A percentile compares a stretch with the other conserved stretches of the same genome.
phyloP scores from a whole-genome alignment of 2,797 vertebrate genomes.

The Phataginus tricuspis region DNA sequence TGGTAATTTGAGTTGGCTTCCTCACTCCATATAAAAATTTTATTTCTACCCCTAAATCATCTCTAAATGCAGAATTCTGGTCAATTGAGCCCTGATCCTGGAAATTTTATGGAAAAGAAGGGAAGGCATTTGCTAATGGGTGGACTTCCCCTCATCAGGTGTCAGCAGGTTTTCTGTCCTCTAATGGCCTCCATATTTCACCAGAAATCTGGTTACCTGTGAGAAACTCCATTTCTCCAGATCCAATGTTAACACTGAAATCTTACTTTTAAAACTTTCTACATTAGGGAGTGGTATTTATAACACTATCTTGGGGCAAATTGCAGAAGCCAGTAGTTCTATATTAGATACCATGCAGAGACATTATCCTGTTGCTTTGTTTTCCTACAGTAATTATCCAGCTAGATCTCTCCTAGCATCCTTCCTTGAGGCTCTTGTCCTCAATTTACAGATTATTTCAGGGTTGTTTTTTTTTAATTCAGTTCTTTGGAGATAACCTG shows the following conservation, averaged over 20 bases:
- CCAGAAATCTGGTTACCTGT: not conserved
- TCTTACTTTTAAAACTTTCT: not conserved
- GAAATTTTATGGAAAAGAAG: not conserved
- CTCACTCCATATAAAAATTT: not conserved
- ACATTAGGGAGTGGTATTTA: not conserved
- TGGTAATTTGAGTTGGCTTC: not conserved
- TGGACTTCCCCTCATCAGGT: not conserved
- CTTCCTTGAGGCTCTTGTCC: not conserved
- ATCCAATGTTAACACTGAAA: not conserved
- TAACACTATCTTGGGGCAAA: not conserved
- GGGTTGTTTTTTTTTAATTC: not conserved
- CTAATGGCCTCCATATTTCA: not conserved
- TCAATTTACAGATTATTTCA: not conserved
- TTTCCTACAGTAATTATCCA: not conserved
- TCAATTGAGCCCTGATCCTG: not conserved
- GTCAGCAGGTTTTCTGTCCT: not conserved
- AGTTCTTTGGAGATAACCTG: not conserved
- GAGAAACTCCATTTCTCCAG: not conserved
- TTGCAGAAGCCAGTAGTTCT: not conserved
- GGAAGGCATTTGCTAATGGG: not conserved
- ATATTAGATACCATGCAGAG: not conserved
- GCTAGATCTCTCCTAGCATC: not conserved
- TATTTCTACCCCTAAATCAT: not conserved
- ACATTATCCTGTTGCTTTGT: not conserved
- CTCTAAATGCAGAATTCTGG: not conserved